Evolutionary conservation across 2,797 vertebrate species (phyloP), one percentile per base, ranked within the genome.

Genomic region (Sebastes oblongus): DNA sequence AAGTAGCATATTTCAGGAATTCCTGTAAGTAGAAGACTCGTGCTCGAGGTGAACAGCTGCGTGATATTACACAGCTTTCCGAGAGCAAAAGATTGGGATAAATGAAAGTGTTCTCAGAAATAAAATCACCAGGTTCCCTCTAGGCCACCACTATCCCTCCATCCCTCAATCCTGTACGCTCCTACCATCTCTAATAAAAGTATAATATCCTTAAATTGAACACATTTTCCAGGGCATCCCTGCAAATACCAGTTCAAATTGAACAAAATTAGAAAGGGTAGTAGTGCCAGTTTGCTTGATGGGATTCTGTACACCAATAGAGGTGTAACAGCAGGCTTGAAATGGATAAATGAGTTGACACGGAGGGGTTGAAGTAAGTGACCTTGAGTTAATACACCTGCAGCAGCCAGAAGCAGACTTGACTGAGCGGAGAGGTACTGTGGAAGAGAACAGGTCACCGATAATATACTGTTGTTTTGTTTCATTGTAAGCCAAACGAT

Each of bases 331-430:
- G 83, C 81, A 29, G 67, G 75, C 84, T 89, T 87, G 89, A 92
- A 94, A 91, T 86, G 86, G 92, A 93, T 93, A 92, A 93, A 92
- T 29, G 82, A 87, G 89, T 89, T 81, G 88, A 92, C 91, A 90
- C 58, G 65, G 80, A 81, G 74, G 55, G 82, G 81, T 75, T 77
- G 80, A 72, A 85, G 86, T 80, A 80, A 87, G 80, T 88, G 91
- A 94, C 92, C 92, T 93, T 94, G 91, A 93, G 85, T 88, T 92
- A 88, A 92, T 90, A 72, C 87, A 87, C 85, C 83, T 83, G 84
- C 50, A 67, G 72, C 62, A 34, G 60, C 1, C 6, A 75, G 67
- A 76, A 60, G 61, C 68, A 25, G 69, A 83, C 75, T 71, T 20
- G 42, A 77, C 67, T 64, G 76, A 77, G 52, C 16, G 39, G 11